Evolutionary conservation across 2,113 vertebrate species (phyloP).

Genomic region (Actinemys pallida): DNA sequence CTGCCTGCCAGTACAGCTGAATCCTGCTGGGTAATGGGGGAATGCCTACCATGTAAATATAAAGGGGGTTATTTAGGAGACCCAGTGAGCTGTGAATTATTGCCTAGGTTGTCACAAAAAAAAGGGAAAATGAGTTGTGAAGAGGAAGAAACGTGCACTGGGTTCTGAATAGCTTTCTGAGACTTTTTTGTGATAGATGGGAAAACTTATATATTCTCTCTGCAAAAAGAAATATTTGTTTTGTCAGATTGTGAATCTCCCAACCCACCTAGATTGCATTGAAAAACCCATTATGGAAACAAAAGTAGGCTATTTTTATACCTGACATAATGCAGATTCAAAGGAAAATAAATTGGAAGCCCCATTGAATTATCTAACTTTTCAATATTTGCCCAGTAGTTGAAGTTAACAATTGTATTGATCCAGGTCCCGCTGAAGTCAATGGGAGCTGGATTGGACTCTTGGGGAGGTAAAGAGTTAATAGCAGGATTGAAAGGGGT

Average conservation of each 20-base stretch:
- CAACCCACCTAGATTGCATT: constrained; percentile 28
- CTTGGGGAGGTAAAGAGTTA: not conserved
- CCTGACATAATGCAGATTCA: constrained; percentile 11
- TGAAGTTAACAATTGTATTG: constrained; percentile 23
- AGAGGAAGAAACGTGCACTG: constrained; percentile 53
- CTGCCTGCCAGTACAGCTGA: constrained; percentile 57
- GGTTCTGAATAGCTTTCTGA: constrained; percentile 62
- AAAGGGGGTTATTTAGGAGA: constrained; percentile 76
- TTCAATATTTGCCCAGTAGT: constrained; percentile 22
- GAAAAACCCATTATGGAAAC: constrained; percentile 56
- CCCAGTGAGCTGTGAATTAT: constrained; percentile 73
- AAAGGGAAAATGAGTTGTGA: constrained; percentile 65
- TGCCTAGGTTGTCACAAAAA: constrained; percentile 66
- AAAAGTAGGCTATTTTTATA: constrained; percentile 59
- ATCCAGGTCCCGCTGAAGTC: not conserved
- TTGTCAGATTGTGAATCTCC: constrained; percentile 49
- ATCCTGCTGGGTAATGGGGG: constrained; percentile 71
- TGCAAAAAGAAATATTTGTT: constrained; percentile 55
- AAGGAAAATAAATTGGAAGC: not conserved
- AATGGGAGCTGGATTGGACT: not conserved
- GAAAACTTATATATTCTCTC: constrained; percentile 16
- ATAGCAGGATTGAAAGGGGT: not conserved
- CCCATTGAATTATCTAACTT: not conserved
- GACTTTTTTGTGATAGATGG: constrained; percentile 49
- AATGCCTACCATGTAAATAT: constrained; percentile 68